phyloP scores from a whole-genome alignment of 2,888 invertebrate species.

The Amphipyra tragopoginis region DNA sequence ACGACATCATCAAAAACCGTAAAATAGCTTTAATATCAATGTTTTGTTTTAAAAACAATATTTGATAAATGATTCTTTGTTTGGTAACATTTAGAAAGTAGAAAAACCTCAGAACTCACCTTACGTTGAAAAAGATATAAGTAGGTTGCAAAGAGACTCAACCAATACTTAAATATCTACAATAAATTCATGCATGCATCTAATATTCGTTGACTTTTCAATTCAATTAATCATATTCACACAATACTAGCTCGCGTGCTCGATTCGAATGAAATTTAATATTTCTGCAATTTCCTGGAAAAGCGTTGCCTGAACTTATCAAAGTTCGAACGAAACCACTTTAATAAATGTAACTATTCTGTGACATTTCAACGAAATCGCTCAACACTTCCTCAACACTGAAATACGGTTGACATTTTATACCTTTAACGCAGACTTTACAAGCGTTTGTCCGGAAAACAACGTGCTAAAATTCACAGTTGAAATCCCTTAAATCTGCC shows the following conservation, averaged over 20 bases:
- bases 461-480: slow-evolving; percentile 51
- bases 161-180: too few species aligned
- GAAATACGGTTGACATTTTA: slow-evolving; percentile 12
- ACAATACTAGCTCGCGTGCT: neutral
- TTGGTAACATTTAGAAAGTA: too few species aligned
- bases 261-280: slow-evolving; percentile 26
- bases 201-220: too few species aligned
- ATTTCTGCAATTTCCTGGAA: slow-evolving; percentile 25
- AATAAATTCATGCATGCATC: too few species aligned
- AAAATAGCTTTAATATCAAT: too few species aligned
- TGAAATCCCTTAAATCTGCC: slow-evolving; percentile 50
- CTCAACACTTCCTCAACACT: neutral
- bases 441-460: slow-evolving; percentile 11
- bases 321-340: slow-evolving; percentile 3
- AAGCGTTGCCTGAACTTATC: slow-evolving; percentile 8
- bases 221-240: neutral
- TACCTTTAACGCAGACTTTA: neutral
- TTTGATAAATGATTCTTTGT: too few species aligned
- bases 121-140: too few species aligned
- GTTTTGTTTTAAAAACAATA: too few species aligned
- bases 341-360: slow-evolving; percentile 8
- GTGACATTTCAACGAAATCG: slow-evolving; percentile 5
- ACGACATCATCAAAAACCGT: too few species aligned
- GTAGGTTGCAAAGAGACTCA: too few species aligned
- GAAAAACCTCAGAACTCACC: too few species aligned